Evolutionary conservation across 2,797 vertebrate species (phyloP).

Genomic region (Pantherophis vulpinus): DNA sequence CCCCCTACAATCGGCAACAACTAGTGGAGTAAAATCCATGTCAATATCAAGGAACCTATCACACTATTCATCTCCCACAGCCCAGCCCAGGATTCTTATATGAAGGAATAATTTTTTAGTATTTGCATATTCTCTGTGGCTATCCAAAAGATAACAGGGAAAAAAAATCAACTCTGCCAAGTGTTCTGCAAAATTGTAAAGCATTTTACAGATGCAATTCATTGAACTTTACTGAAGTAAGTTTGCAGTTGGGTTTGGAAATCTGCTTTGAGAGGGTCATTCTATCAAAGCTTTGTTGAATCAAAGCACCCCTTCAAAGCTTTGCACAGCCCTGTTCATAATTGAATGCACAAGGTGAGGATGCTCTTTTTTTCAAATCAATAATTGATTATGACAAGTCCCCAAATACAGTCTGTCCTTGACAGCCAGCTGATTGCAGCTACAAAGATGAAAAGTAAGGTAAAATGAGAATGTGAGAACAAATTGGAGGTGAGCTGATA

Average conservation of each 20-base stretch:
- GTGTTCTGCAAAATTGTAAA: not conserved
- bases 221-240: not conserved
- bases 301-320: not conserved
- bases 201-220: not conserved
- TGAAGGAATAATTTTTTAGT: not conserved
- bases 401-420: not conserved
- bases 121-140: not conserved
- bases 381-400: not conserved
- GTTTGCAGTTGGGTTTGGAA: not conserved
- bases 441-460: not conserved
- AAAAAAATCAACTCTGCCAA: not conserved
- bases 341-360: not conserved
- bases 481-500: not conserved
- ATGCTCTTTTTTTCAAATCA: not conserved
- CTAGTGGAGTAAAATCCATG: not conserved
- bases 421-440: not conserved
- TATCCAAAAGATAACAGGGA: not conserved
- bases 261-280: not conserved
- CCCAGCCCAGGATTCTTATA: not conserved
- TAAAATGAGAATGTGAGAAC: not conserved
- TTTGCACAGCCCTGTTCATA: not conserved
- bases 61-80: not conserved
- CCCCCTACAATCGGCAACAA: not conserved
- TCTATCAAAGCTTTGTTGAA: not conserved
- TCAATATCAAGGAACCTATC: not conserved